Conservation (phyloP, 2,113 vertebrate genomes). For the Phaethon lepturus region DNA sequence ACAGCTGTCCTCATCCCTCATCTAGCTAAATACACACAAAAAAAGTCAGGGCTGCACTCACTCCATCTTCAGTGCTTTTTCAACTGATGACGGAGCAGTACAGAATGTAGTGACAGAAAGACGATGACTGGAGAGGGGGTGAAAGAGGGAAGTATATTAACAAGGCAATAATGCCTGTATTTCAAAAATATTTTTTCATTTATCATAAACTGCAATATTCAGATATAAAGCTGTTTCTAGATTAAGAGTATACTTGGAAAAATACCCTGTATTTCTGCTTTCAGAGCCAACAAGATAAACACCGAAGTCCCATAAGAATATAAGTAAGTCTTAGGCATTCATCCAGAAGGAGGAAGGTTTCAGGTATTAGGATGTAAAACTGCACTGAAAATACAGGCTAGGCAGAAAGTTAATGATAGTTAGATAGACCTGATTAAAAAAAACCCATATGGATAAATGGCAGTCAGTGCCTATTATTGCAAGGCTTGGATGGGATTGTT, state of each 20-base stretch:
- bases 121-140: rapidly evolving
- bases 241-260: not conserved
- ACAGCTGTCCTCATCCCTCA: not conserved
- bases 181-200: not conserved
- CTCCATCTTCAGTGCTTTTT: not conserved
- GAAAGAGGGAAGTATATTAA: not conserved
- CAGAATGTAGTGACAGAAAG: not conserved
- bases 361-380: not conserved
- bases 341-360: not conserved
- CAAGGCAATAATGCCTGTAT: not conserved
- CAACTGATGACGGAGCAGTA: not conserved
- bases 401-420: not conserved
- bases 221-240: not conserved
- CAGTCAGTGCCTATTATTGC: slow-evolving; percentile 28
- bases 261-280: not conserved
- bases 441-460: not conserved
- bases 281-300: not conserved
- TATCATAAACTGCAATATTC: not conserved
- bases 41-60: not conserved
- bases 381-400: slow-evolving; percentile 4
- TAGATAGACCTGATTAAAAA: slow-evolving; percentile 9
- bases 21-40: not conserved
- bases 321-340: not conserved
- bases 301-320: not conserved
- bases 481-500: slow-evolving; percentile 34